Evolutionary conservation across 2,797 vertebrate species (phyloP).

Genomic region (Malacoctenus gilli): DNA sequence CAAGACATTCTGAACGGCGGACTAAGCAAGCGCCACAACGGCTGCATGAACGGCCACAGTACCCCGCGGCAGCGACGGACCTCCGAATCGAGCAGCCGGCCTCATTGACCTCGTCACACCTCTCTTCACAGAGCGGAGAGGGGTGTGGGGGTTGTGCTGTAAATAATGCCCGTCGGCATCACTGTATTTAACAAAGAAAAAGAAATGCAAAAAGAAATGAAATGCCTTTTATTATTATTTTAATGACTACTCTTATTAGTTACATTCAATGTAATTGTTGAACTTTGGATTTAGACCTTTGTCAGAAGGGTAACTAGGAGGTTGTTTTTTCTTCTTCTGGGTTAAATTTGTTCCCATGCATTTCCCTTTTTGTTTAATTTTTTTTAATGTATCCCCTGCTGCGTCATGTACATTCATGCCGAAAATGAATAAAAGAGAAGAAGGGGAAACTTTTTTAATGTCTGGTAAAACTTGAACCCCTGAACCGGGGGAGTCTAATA

Average conservation of each 20-base stretch:
- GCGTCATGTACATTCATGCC: slow-evolving; percentile 60
- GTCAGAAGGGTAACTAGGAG: slow-evolving; percentile 44
- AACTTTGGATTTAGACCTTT: slow-evolving; percentile 55
- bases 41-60: slow-evolving; percentile 86
- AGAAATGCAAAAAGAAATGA: slow-evolving; percentile 68
- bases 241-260: slow-evolving; percentile 60
- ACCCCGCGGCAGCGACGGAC: slow-evolving; percentile 85
- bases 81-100: slow-evolving; percentile 94
- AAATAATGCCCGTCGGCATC: slow-evolving; percentile 73
- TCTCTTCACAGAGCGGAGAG: slow-evolving; percentile 68
- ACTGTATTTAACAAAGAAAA: slow-evolving; percentile 67
- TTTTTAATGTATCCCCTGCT: slow-evolving; percentile 61
- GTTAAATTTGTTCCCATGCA: slow-evolving; percentile 44
- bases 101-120: slow-evolving; percentile 86
- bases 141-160: slow-evolving; percentile 65
- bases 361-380: slow-evolving; percentile 57
- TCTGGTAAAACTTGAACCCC: slow-evolving; percentile 74
- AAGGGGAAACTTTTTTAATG: slow-evolving; percentile 49
- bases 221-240: slow-evolving; percentile 77
- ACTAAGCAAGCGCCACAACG: slow-evolving; percentile 89
- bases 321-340: slow-evolving; percentile 42
- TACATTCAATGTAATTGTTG: slow-evolving; percentile 66
- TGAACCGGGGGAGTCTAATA: slow-evolving; percentile 4
- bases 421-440: slow-evolving; percentile 76
- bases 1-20: slow-evolving; percentile 97